Evolutionary conservation across 1,140 invertebrate species (phyloP), one percentile per base, ranked within the genome.

Genomic region (Ceratitis capitata): DNA sequence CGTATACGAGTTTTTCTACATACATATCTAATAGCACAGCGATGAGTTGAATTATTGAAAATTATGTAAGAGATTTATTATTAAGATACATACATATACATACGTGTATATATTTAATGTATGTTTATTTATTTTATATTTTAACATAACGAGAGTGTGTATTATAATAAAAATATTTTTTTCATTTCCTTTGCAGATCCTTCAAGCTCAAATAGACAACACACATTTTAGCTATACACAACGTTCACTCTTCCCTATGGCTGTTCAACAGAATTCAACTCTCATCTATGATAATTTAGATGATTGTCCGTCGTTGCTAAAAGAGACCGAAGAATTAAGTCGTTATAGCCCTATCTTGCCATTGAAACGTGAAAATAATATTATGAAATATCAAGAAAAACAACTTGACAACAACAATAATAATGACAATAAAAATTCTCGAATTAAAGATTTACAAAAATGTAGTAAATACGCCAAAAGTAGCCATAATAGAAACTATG

Each of bases 211-310:
- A n/a, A n/a, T n/a, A n/a, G n/a, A n/a, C n/a, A n/a, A n/a, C n/a
- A n/a, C n/a, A n/a, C n/a, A 9, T 56, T 53, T 56, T 56, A 6
- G 9, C 19, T 23, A 56, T 23, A 23, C 51, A n/a, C 1, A 23
- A 56, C 4, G 23, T 29, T 3, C n/a, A 2, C 0, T 0, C 35
- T 32, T 26, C 74, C 85, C 42, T 29, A 88, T 88, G 87, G 86
- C 87, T 83, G 87, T 86, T 53, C 89, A 91, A 86, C 89, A 91
- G 83, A 91, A 91, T 86, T 91, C 90, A 74, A 91, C 90, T 86
- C 88, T 91, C 84, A 91, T 91, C 86, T 87, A 91, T 86, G 88
- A 89, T 86, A 89, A 88, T 89, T 87, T 89, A 86, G 88, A 89
- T 86, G 89, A 87, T 82, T 89, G 89, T 89, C 88, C 90, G 85